Evolutionary conservation across 1,140 invertebrate species (phyloP), one percentile per base, ranked within the genome.

Genomic region (Linepithema humile): DNA sequence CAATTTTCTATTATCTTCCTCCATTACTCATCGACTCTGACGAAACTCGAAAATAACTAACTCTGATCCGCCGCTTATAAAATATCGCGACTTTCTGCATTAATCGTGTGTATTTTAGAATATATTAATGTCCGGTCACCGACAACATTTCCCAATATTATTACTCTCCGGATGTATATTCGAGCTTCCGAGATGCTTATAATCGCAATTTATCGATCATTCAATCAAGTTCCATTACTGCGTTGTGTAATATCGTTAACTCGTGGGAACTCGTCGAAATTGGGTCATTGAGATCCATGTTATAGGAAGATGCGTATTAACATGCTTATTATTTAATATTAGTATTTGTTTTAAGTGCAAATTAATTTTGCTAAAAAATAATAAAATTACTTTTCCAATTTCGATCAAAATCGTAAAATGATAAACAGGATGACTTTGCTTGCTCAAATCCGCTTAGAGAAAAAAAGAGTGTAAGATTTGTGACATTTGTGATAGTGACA

Each of bases 161-260:
- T 48, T 2, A 4, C 7, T 17, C 12, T 23, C 20, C 29, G 59
- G 9, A 75, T 6, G 40, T 64, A 43, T 69, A 78, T 29, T 67
- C 48, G 23, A 29, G 35, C 48, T 69, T 69, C 43, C 64, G 48
- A 69, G 45, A 26, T 29, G 35, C 23, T 55, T n/a, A n/a, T 69
- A 53, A 70, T 80, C 48, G 35, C 35, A 69, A 70, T 53, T 80
- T 64, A 85, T 80, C 50, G 57, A 72, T 73, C 59, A 40, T 67
- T 67, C 29, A 65, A 67, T 86, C 17, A 15, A 35, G 75, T 65
- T 69, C 64, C 55, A n/a, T 69, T 69, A 55, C 23, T 60, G 57
- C 43, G 53, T 60, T 60, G 45, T 45, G 17, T 69, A 85, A 87
- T 64, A 74, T 78, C 40, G 29, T 69, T 70, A 73, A 60, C 67